phyloP scores from a whole-genome alignment of 2,113 vertebrate genomes.

The Podilymbus podiceps region DNA sequence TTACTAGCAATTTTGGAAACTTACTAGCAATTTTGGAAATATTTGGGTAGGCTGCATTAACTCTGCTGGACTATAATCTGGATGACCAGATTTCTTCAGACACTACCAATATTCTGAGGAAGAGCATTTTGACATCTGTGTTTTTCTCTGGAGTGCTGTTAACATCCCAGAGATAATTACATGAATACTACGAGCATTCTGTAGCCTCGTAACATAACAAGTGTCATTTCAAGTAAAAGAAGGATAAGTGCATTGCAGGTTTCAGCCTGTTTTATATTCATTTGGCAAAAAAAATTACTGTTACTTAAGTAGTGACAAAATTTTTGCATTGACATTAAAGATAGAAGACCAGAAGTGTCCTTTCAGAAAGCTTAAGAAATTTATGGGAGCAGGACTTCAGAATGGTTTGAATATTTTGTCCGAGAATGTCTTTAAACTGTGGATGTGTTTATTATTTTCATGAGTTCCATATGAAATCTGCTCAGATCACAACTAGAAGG shows the following conservation, averaged over 20 bases:
- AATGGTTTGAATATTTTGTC: not conserved
- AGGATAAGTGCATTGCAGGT: not conserved
- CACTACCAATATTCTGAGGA: not conserved
- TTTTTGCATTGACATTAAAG: not conserved
- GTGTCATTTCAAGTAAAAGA: not conserved
- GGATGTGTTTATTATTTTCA: not conserved
- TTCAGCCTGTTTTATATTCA: not conserved
- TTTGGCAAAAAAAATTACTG: not conserved
- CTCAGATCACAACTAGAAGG: not conserved
- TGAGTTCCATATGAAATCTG: not conserved
- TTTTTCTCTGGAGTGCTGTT: not conserved
- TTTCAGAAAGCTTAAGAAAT: not conserved
- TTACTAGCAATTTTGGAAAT: not conserved
- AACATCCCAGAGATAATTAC: not conserved
- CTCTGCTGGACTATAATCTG: not conserved
- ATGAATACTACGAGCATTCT: not conserved
- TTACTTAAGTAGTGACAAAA: not conserved
- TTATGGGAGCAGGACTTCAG: not conserved
- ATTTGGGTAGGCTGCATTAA: not conserved
- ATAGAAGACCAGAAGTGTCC: not conserved
- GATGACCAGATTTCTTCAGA: not conserved
- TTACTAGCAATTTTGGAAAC: not conserved
- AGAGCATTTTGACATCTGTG: not conserved
- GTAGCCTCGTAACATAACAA: not conserved
- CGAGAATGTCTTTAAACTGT: not conserved